Evolutionary conservation across 2,113 vertebrate genomes (phyloP).

Genomic region (Psittacara wagleri): DNA sequence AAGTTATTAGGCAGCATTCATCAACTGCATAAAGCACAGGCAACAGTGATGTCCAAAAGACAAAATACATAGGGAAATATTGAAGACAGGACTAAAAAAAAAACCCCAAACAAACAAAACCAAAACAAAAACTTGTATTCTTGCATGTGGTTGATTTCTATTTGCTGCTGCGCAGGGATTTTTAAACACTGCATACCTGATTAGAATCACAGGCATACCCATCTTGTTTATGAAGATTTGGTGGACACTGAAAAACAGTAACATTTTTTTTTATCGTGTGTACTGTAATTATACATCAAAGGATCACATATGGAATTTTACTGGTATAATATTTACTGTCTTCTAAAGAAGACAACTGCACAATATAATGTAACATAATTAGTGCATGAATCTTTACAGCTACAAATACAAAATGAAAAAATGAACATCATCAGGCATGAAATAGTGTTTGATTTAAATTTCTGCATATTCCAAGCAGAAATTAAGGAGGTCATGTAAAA

Average conservation of each 20-base stretch:
- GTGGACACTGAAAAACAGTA: constrained; percentile 85
- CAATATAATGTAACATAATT: not conserved
- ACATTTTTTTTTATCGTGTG: not conserved
- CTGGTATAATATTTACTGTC: not conserved
- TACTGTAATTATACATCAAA: not conserved
- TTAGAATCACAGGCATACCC: constrained; percentile 91
- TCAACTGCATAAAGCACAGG: not conserved
- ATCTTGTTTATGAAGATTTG: constrained; percentile 98
- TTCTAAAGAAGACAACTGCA: not conserved
- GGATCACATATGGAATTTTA: not conserved
- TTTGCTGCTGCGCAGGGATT: not conserved
- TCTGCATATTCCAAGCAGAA: not conserved
- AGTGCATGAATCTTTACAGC: not conserved
- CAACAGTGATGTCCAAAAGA: not conserved
- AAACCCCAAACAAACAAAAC: not conserved
- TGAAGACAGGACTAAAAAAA: not conserved
- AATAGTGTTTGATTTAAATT: not conserved
- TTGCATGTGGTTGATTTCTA: not conserved
- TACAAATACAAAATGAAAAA: not conserved
- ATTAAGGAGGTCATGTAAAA: not conserved
- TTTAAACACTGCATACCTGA: constrained; percentile 78
- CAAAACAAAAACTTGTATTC: not conserved
- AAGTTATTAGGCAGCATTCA: not conserved
- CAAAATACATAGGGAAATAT: not conserved
- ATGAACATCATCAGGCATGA: not conserved